A percentile compares a stretch with the other conserved stretches of the same genome.
phyloP scores from a whole-genome alignment of 2,888 invertebrate species.

The Candidula unifasciata region DNA sequence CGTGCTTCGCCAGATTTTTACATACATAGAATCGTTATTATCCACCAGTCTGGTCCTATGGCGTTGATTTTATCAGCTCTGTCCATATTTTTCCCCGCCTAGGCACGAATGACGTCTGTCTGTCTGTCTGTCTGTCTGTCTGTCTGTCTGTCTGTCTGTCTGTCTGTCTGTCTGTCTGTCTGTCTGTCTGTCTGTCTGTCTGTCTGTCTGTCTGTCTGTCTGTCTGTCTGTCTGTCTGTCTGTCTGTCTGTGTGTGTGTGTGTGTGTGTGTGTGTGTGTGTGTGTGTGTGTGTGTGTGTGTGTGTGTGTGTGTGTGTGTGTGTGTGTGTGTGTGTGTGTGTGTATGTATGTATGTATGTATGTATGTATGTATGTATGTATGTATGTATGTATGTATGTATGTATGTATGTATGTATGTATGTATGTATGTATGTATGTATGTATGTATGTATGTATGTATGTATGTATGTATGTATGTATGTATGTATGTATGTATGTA shows the following conservation, averaged over 20 bases:
- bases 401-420: not conserved
- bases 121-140: too few relatives aligned
- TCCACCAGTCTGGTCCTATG: too few relatives aligned
- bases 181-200: too few relatives aligned
- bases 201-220: too few relatives aligned
- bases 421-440: slow-evolving; percentile 25
- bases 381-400: not conserved
- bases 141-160: too few relatives aligned
- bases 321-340: not conserved
- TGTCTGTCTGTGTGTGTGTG: not conserved
- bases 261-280: not conserved
- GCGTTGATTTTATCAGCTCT: too few relatives aligned
- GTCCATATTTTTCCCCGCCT: too few relatives aligned
- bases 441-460: slow-evolving; percentile 16
- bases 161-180: too few relatives aligned
- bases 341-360: not conserved
- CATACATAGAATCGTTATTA: too few relatives aligned
- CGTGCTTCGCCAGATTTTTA: too few relatives aligned
- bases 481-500: not conserved
- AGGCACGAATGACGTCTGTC: too few relatives aligned
- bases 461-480: slow-evolving; percentile 20
- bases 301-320: not conserved
- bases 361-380: slow-evolving; percentile 18
- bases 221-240: too few relatives aligned
- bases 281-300: not conserved